Evolutionary conservation across 2,113 vertebrate genomes (phyloP).

Genomic region (Sclerurus mexicanus): DNA sequence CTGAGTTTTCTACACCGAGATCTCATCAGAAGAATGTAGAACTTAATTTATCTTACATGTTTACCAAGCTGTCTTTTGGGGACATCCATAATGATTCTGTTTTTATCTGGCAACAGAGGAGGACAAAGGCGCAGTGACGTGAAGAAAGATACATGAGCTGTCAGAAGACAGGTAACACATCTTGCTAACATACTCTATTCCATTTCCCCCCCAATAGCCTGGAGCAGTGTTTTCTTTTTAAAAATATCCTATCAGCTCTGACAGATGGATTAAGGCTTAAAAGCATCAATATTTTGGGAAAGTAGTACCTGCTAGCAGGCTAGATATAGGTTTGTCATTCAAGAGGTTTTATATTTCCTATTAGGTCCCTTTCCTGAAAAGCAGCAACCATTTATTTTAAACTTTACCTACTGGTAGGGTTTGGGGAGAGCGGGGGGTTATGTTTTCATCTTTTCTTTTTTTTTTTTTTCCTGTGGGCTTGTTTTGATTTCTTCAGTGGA

Average conservation of each 20-base stretch:
- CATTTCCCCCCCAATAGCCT: conserved; percentile 4
- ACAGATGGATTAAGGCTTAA: conserved; percentile 63
- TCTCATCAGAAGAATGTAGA: not conserved
- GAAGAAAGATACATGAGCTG: conserved; percentile 56
- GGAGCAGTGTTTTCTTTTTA: conserved; percentile 49
- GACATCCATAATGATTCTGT: conserved; percentile 52
- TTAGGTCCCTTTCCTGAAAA: conserved; percentile 25
- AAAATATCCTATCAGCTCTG: conserved; percentile 50
- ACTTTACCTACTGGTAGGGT: not conserved
- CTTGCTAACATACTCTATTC: conserved; percentile 50
- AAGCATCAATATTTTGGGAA: conserved; percentile 56
- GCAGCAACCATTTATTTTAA: conserved; percentile 20
- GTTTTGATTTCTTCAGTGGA: not conserved
- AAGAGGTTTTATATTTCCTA: conserved; percentile 28
- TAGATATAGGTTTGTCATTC: conserved; percentile 39
- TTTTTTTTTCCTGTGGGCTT: not conserved
- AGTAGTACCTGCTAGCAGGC: conserved; percentile 25
- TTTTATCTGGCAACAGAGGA: conserved; percentile 49
- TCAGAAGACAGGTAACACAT: conserved; percentile 53
- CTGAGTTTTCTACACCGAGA: not conserved
- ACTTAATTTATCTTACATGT: conserved; percentile 30
- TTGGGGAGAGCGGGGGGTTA: not conserved
- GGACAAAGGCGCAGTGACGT: conserved; percentile 9
- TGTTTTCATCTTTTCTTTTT: not conserved
- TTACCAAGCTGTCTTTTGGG: conserved; percentile 46